Evolutionary conservation across 64 coral and sea anemone genomes (phyloP), one percentile per base, ranked within the genome.

Genomic region (Astreopora myriophthalma): DNA sequence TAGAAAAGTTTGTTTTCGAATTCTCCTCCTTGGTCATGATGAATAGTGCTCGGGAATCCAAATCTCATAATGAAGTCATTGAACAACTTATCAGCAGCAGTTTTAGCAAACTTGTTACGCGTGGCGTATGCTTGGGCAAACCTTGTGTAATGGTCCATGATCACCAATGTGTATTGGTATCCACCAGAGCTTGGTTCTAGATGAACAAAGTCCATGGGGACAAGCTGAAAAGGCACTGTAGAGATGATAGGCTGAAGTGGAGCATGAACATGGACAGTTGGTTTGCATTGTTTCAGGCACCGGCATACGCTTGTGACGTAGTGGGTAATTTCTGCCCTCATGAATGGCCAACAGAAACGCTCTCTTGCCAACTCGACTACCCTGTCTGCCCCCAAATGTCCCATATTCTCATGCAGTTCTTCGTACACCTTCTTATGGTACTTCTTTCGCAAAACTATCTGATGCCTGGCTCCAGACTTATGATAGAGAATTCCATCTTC

Each of bases 381-480:
- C 49, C 85, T 72, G 7, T 85, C 80, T 14, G 60, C 25, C 13
- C 80, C 80, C 17, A 85, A 61, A 12, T 85, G 60, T 24, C 80
- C 80, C 80, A 85, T 67, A 22, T 85, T 85, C 34, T 87, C 85
- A 8, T 73, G 85, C 10, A 87, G 62, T 49, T 87, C 85, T 34
- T 49, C 37, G 13, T 49, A 73, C 38, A 87, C 84, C 26, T 22
- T 86, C 9, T 86, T 64, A 8, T 69, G 33, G 65, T 69, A 69
- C 16, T 48, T 86, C 39, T 30, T 70, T 20, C 63, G 37, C 8
- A 71, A 34, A 12, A 84, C 80, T 19, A 84, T 66, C 35, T 1
- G 1, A 23, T 32, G 28, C 33, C 62, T 66, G 35, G 30, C 5
- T 30, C 80, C 80, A 84, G 80, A 30, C 8, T 20, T 63, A 7